These are phyloP conservation scores for Hippasteria phrygiana DNA, from an alignment of 53 echinoderm and acorn worm species.

Conservation along the genomic window DNA sequence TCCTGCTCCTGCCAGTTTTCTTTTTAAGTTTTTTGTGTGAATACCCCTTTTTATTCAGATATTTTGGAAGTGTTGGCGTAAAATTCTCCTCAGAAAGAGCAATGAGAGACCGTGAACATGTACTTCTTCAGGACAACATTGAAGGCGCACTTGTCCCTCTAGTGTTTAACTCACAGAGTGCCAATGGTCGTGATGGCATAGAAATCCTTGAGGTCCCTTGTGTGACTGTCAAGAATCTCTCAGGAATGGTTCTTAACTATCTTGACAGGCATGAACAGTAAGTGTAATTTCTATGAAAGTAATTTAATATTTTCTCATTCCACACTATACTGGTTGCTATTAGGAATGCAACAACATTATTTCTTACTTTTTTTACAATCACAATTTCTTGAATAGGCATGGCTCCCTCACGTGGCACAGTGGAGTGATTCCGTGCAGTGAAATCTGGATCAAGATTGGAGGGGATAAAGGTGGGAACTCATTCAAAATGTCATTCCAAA, in stretches of 20 bases:
- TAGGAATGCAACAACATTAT: too few relatives aligned
- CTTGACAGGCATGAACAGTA: slow-evolving; percentile 14
- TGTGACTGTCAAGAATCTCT: slow-evolving; percentile 23
- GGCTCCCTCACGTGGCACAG: slow-evolving; percentile 26
- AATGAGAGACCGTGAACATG: neutral
- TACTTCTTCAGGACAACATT: slow-evolving; percentile 8
- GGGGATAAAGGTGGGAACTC: slow-evolving; percentile 32
- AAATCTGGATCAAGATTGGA: slow-evolving; percentile 18
- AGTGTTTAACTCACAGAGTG: neutral
- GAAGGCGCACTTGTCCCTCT: slow-evolving; percentile 9
- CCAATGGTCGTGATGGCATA: slow-evolving; percentile 1
- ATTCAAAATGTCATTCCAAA: slow-evolving; percentile 25
- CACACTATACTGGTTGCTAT: neutral
- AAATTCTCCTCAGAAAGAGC: neutral
- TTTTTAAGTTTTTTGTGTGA: too few relatives aligned
- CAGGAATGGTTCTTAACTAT: slow-evolving; percentile 19
- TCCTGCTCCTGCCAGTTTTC: too few relatives aligned
- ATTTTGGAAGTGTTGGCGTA: neutral
- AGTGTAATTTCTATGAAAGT: neutral
- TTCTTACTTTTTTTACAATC: too few relatives aligned
- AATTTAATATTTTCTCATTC: neutral
- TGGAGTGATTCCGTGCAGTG: slow-evolving; percentile 9
- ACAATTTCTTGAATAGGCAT: too few relatives aligned
- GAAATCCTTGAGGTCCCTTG: slow-evolving; percentile 12
- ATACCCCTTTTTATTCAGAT: neutral